Evolutionary conservation across 2,113 vertebrate genomes (phyloP).

Genomic region (Vicugna pacos): DNA sequence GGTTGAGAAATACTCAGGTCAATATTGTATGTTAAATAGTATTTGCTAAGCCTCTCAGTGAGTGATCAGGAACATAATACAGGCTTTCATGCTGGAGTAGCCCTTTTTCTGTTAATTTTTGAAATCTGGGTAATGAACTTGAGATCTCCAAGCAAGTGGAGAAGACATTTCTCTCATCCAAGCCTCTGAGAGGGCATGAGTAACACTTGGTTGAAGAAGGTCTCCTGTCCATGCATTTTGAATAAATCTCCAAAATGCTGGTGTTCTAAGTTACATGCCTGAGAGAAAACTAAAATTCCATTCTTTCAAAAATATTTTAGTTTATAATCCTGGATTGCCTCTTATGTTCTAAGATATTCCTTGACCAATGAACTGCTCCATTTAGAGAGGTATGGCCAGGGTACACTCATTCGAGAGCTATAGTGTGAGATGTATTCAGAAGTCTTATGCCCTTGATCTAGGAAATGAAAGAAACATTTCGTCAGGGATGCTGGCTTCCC

Average conservation of each 20-base stretch:
- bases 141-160: neutral
- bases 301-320: neutral
- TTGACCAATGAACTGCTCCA: neutral
- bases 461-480: neutral
- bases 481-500: neutral
- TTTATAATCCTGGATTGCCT: neutral
- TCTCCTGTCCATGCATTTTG: neutral
- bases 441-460: neutral
- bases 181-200: neutral
- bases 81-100: neutral
- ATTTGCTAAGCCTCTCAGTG: neutral
- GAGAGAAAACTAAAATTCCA: neutral
- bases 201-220: neutral
- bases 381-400: neutral
- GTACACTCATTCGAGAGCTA: neutral
- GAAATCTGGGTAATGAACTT: neutral
- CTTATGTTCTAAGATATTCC: neutral
- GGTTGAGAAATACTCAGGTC: constrained; percentile 20
- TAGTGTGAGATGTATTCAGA: neutral
- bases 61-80: neutral
- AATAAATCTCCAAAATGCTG: neutral
- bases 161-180: neutral
- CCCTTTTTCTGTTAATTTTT: constrained; percentile 19
- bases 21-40: neutral
- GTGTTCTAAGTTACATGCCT: neutral